These are phyloP conservation scores for Osmoderma eremita DNA, from an alignment of 2,888 invertebrate species.

Conservation along the genomic window DNA sequence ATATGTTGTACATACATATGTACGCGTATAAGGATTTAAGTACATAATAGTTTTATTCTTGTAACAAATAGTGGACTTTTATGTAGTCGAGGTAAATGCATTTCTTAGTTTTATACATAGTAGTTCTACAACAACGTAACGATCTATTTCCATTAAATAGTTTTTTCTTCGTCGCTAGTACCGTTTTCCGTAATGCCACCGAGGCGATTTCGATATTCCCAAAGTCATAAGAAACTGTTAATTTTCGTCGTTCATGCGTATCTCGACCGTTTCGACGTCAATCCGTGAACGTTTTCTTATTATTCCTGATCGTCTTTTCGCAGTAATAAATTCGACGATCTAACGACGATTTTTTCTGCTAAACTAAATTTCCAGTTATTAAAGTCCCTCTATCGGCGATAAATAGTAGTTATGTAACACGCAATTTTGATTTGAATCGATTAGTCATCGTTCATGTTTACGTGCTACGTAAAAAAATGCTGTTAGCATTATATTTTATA, in stretches of 20 bases:
- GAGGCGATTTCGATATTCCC: constrained; percentile 18
- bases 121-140: constrained; percentile 5
- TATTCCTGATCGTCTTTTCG: constrained; percentile 11
- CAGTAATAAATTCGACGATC: constrained; percentile 12
- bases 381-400: no score
- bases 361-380: not conserved
- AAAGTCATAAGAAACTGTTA: constrained; percentile 27
- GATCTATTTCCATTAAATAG: constrained; percentile 25
- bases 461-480: not conserved
- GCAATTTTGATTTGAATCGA: constrained; percentile 1
- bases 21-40: not conserved
- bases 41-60: constrained; percentile 21
- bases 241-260: constrained; percentile 30
- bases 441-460: constrained; percentile 1
- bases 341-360: constrained; percentile 26
- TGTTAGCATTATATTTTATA: not conserved
- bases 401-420: not conserved
- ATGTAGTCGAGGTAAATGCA: constrained; percentile 14
- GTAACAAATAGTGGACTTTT: constrained; percentile 2
- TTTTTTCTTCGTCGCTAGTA: constrained; percentile 13
- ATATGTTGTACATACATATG: no score
- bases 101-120: constrained; percentile 21
- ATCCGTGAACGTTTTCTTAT: constrained; percentile 5
- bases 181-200: constrained; percentile 17
- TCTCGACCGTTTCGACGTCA: constrained; percentile 12